Percentiles rank a stretch among this genome's conserved stretches.
Evolutionary conservation across 2,113 vertebrate genomes (phyloP).

Genomic region (Noturus placidus): DNA sequence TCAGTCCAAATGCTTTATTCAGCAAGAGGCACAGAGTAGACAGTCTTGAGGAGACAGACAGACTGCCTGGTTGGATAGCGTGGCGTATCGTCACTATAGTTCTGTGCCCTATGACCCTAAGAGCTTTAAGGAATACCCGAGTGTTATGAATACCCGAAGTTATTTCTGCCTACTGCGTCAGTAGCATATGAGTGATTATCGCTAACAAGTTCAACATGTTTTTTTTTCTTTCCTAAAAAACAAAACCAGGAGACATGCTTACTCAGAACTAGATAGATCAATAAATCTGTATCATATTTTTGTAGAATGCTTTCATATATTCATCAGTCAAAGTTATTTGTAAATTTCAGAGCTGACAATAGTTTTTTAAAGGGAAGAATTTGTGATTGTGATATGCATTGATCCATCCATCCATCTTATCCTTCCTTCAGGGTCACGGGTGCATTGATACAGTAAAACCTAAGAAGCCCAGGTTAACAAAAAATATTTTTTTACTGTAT

Average conservation of each 20-base stretch:
- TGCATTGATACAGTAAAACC: not conserved
- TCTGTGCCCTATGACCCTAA: not conserved
- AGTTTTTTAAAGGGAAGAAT: not conserved
- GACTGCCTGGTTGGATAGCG: not conserved
- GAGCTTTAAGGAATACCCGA: not conserved
- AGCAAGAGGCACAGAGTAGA: constrained; percentile 14
- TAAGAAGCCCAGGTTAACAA: not conserved
- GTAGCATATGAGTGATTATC: not conserved
- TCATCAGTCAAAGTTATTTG: not conserved
- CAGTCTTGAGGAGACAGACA: constrained; percentile 15
- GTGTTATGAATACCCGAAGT: not conserved
- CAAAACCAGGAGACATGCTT: not conserved
- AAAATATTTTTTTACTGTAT: not conserved
- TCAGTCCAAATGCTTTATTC: constrained; percentile 26
- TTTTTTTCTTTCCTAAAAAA: not conserved
- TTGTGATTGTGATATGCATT: no score
- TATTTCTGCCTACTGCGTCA: not conserved
- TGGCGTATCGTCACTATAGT: not conserved
- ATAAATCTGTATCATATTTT: not conserved
- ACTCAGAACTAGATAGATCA: not conserved
- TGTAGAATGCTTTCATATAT: not conserved
- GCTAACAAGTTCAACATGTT: not conserved
- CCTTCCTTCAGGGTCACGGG: no score
- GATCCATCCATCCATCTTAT: no score
- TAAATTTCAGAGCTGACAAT: not conserved